Evolutionary conservation across 1,140 invertebrate genomes (phyloP), one percentile per base, ranked within the genome.

Genomic region (Bombus cullumanus): DNA sequence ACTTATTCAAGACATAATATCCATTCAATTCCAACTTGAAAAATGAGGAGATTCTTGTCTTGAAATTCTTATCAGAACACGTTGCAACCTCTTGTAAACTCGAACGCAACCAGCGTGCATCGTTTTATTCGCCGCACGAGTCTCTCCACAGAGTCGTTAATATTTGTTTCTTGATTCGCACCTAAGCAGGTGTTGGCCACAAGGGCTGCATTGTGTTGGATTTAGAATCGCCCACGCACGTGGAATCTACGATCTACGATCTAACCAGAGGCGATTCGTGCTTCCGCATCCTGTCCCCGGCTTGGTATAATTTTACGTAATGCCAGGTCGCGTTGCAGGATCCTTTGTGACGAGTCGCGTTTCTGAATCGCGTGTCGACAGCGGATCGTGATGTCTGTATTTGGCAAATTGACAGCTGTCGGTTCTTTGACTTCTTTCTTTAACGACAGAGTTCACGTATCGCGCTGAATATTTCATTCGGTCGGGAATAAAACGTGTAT

Each of bases 241-340:
- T 47, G 68, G 75, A 88, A 90, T 90, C 89, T 83, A 80, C 76
- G 71, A 89, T 57, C 72, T 47, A 53, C 76, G 71, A 89, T 37
- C 31, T 34, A 34, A 53, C 53, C 12, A 8, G n/a, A 15, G 62
- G 10, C 15, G 59, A n/a, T 90, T 31, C 89, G 89, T 90, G 89
- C 83, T 76, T 68, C 83, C 76, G 89, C 89, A 90, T 90, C 43
- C 75, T 66, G 78, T 81, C 25, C 15, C 13, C 37, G 57, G 89
- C 88, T 90, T 15, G 83, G 88, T 76, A 90, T 90, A 90, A 90
- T 90, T 90, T 90, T 79, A 82, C 82, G 88, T 78, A 87, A 90
- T 64, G 41, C 22, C 66, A 71, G 53, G 43, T 39, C 43, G 62
- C 43, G 31, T 18, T 62, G 15, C 69, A 57, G 25, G 57, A 79